Conservation (phyloP, 1,140 invertebrate species). For the Oncopodura yosiiana region DNA sequence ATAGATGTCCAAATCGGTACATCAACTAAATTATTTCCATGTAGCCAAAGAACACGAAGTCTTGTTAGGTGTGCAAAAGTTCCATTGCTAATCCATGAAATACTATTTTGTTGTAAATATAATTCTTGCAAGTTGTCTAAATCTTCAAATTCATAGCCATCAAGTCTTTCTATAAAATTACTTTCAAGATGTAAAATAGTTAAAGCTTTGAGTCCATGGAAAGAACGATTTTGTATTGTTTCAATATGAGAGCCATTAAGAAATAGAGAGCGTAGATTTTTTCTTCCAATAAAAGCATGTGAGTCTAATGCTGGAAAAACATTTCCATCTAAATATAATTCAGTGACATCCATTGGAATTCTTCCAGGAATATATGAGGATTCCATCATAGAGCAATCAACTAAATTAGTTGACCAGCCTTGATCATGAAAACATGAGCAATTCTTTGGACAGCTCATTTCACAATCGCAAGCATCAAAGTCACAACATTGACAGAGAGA, state of each 20-base stretch:
- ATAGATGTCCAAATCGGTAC: constrained; percentile 66
- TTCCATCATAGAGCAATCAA: constrained; percentile 69
- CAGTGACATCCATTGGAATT: constrained; percentile 86
- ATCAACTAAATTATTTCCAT: constrained; percentile 63
- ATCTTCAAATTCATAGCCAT: constrained; percentile 73
- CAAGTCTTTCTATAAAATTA: constrained; percentile 61
- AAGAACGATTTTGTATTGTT: constrained; percentile 75
- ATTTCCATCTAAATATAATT: constrained; percentile 81
- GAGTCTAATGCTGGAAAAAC: constrained; percentile 57
- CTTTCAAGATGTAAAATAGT: constrained; percentile 70
- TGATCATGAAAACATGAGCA: constrained; percentile 88
- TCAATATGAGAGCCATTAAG: constrained; percentile 78
- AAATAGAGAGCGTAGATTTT: constrained; percentile 68
- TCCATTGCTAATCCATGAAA: constrained; percentile 60
- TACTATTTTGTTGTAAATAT: constrained; percentile 56
- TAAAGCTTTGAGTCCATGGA: constrained; percentile 73
- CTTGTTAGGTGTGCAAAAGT: constrained; percentile 64
- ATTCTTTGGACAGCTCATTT: constrained; percentile 85
- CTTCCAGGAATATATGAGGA: constrained; percentile 65
- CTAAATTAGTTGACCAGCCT: constrained; percentile 76
- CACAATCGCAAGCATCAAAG: constrained; percentile 84
- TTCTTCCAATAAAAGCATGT: constrained; percentile 82
- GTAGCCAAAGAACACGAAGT: constrained; percentile 59
- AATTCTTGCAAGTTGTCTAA: constrained; percentile 53
- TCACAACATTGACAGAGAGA: constrained; percentile 85